Percentiles rank a stretch among this genome's conserved stretches.
Conservation (phyloP, 23 tunicate genomes). For the Trididemnum clinides region DNA sequence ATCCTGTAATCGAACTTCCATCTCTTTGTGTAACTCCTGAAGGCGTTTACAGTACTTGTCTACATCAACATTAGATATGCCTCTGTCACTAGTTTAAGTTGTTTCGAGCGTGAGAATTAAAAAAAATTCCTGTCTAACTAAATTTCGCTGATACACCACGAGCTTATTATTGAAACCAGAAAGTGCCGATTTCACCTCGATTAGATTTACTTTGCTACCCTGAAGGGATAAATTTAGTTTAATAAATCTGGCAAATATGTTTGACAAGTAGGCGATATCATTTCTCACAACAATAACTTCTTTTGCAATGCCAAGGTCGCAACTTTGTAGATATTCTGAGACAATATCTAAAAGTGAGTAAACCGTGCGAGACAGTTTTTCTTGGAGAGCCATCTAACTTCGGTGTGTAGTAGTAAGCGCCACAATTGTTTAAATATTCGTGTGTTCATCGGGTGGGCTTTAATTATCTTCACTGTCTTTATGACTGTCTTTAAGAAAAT, state of each 20-base stretch:
- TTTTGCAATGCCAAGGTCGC: conserved; percentile 31
- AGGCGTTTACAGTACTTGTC: no score
- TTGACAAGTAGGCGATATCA: conserved; percentile 45
- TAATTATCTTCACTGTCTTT: conserved; percentile 47
- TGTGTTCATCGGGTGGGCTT: conserved; percentile 42
- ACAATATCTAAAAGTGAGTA: conserved; percentile 23
- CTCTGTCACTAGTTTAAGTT: no score
- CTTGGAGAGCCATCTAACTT: conserved; percentile 36
- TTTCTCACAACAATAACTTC: neutral
- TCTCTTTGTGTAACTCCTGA: no score
- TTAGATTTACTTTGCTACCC: neutral
- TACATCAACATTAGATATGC: no score
- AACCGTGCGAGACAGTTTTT: conserved; percentile 40
- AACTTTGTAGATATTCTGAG: neutral
- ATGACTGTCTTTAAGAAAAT: neutral
- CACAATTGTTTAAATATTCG: conserved; percentile 35
- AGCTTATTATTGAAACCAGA: neutral
- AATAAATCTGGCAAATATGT: conserved; percentile 29
- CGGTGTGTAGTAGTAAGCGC: conserved; percentile 25
- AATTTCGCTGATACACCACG: neutral
- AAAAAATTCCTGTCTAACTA: neutral
- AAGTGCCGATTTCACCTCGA: neutral
- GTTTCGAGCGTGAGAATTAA: neutral
- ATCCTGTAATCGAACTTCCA: no score
- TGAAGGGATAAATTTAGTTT: conserved; percentile 15